Evolutionary conservation across 2,797 vertebrate species (phyloP).

Genomic region (Lacerta bilineata): DNA sequence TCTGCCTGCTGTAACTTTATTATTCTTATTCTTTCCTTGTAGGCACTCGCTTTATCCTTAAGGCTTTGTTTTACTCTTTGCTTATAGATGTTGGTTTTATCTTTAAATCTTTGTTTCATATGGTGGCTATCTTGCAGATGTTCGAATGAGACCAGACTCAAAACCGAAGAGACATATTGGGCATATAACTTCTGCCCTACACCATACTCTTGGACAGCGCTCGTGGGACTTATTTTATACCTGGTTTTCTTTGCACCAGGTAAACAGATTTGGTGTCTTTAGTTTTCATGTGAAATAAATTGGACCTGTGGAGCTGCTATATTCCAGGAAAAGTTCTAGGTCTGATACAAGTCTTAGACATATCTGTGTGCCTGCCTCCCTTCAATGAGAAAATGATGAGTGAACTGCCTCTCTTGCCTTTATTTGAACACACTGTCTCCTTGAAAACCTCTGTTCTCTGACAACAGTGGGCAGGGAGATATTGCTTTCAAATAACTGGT

Average conservation of each 20-base stretch:
- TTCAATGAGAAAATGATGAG: not conserved
- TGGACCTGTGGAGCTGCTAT: not conserved
- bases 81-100: not conserved
- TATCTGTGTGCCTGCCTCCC: not conserved
- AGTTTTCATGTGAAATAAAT: not conserved
- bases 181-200: conserved; percentile 98
- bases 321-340: not conserved
- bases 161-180: conserved; percentile 88
- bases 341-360: not conserved
- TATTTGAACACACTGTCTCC: not conserved
- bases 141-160: conserved; percentile 88
- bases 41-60: not conserved
- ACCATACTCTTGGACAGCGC: conserved; percentile 92
- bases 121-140: conserved; percentile 83
- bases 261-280: conserved; percentile 69
- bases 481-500: not conserved
- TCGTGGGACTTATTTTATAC: conserved; percentile 93
- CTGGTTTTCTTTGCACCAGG: conserved; percentile 95
- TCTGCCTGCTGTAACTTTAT: not conserved
- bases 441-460: not conserved
- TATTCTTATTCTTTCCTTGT: not conserved
- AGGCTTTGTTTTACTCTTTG: not conserved
- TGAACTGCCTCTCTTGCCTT: not conserved
- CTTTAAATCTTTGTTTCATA: not conserved
- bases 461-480: not conserved